Evolutionary conservation across 2,113 vertebrate species (phyloP), one percentile per base, ranked within the genome.

Genomic region (Pelecanoides urinatrix): DNA sequence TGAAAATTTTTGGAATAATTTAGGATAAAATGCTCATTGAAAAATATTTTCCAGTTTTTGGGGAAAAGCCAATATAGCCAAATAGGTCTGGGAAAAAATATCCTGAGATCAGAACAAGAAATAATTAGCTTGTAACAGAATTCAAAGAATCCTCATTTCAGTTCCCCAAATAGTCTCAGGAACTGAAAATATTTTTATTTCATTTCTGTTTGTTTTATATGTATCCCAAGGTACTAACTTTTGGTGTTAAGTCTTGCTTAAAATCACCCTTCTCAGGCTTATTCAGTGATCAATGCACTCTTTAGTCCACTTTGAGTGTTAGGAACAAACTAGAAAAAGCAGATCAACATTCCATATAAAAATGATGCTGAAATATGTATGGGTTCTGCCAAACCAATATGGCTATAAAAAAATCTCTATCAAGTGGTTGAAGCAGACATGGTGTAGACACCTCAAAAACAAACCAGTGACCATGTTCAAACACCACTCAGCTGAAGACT

Each of bases 401-500:
- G 52, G 56, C 84, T 91, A 61, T 78, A 78, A 93, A 93, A 93
- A 95, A 85, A 40, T 88, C 47, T 87, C 65, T 94, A 32, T 92
- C 79, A 91, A 90, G 82, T 86, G 90, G 52, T 93, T 85, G 53
- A 84, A 92, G 86, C 88, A 94, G 94, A 94, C 95, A 78, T 87
- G 86, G 80, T 88, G 87, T 63, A 96, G 92, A 95, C 94, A 90
- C 77, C 91, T 95, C 93, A 96, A 76, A 96, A 96, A 94, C 87
- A 95, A 97, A 93, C 52, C 90, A 67, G 38, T 78, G 70, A 86
- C 86, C 84, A 45, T 86, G 53, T 85, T 96, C 81, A 94, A 94
- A 91, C 87, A 95, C 36, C 79, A 75, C 59, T 95, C 76, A 76
- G 56, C 40, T 89, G 66, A 96, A 92, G 80, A 53, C 52, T 63